phyloP scores from a whole-genome alignment of 2,888 invertebrate species.

The Abrostola triplasia region DNA sequence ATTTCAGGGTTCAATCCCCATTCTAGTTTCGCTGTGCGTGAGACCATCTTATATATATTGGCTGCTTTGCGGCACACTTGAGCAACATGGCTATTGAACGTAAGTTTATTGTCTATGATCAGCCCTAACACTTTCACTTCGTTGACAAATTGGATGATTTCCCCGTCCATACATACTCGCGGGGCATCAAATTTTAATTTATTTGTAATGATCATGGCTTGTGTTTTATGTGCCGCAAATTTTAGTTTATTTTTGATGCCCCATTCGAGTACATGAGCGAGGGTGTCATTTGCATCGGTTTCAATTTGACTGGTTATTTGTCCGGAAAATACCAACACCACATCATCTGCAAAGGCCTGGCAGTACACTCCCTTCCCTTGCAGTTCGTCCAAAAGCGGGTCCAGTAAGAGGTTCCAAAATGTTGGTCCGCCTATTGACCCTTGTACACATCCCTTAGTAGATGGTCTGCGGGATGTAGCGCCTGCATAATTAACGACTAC shows the following conservation, averaged over 20 bases:
- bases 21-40: background rate
- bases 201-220: background rate
- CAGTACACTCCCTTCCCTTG: too few relatives aligned
- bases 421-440: conserved; percentile 40
- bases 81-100: background rate
- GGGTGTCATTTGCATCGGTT: background rate
- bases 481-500: background rate
- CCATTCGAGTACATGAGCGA: background rate
- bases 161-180: background rate
- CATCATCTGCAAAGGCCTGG: too few relatives aligned
- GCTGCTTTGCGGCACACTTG: background rate
- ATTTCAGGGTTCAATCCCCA: background rate
- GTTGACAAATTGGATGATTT: background rate
- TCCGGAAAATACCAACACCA: too few relatives aligned
- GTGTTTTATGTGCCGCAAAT: background rate
- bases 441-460: conserved; percentile 41
- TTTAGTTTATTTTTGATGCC: background rate
- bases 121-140: too few relatives aligned
- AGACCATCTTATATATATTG: background rate
- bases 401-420: conserved; percentile 39
- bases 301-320: too few relatives aligned
- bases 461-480: conserved; percentile 21
- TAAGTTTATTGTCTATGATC: background rate
- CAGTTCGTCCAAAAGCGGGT: conserved; percentile 11
- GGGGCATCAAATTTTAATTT: background rate